Percentiles rank a stretch among this genome's conserved stretches.
phyloP scores from a whole-genome alignment of 2,888 invertebrate species.

The Cheilosia pagana region DNA sequence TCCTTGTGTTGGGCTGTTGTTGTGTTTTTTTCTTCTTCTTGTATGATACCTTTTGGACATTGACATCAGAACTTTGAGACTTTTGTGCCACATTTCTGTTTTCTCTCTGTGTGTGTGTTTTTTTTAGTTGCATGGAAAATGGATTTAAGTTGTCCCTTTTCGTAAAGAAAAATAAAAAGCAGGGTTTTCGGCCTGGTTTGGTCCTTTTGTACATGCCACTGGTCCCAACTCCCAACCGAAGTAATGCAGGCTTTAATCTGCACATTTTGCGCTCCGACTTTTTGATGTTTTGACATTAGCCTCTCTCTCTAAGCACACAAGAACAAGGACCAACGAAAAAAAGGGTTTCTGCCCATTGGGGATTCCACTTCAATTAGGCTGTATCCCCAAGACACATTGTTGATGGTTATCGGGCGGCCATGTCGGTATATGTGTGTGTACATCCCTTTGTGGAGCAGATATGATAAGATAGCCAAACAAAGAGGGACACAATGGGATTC shows the following conservation, averaged over 20 bases:
- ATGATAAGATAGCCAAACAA: constrained; percentile 32
- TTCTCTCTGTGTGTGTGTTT: constrained; percentile 3
- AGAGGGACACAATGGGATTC: constrained; percentile 50
- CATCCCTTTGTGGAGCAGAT: background rate
- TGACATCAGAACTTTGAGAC: constrained; percentile 59
- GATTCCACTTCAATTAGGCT: constrained; percentile 82
- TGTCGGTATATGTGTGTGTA: constrained; percentile 2
- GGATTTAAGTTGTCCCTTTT: constrained; percentile 54
- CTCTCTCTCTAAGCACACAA: background rate
- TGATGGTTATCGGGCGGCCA: constrained; percentile 56
- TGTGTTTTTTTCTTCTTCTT: constrained; percentile 1
- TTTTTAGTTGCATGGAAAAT: constrained; percentile 48
- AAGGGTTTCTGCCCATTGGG: constrained; percentile 78
- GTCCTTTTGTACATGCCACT: constrained; percentile 22
- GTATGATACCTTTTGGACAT: constrained; percentile 51
- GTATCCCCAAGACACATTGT: constrained; percentile 80
- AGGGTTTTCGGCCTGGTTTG: constrained; percentile 8
- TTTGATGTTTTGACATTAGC: constrained; percentile 62
- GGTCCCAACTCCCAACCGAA: constrained; percentile 21
- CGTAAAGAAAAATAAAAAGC: constrained; percentile 5
- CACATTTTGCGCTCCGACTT: constrained; percentile 55
- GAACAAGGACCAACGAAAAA: constrained; percentile 10
- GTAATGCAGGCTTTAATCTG: constrained; percentile 58
- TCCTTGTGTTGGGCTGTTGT: background rate
- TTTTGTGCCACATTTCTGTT: constrained; percentile 50